These are phyloP conservation scores for Erannis defoliaria DNA, from an alignment of 2,888 invertebrate species.

Conservation along the genomic window DNA sequence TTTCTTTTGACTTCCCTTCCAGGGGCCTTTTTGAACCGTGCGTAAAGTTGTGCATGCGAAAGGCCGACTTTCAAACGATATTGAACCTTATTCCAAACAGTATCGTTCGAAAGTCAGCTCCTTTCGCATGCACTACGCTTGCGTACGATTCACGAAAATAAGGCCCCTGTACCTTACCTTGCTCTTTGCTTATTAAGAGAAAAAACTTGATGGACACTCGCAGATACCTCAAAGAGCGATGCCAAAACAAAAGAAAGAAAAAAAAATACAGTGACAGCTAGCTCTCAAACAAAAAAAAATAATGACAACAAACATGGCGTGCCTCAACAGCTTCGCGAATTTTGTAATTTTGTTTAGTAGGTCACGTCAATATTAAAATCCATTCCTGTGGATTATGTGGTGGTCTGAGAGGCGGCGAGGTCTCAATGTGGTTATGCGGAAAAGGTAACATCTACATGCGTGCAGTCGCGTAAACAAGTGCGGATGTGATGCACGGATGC, in stretches of 20 bases:
- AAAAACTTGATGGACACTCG: no score
- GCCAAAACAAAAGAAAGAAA: neutral
- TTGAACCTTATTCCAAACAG: no score
- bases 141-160: no score
- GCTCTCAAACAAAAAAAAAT: conserved; percentile 51
- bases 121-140: no score
- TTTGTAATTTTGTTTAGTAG: conserved; percentile 64
- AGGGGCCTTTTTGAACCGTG: no score
- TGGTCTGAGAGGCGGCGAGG: conserved; percentile 56
- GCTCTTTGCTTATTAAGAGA: no score
- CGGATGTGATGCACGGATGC: conserved; percentile 18
- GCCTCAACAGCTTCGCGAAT: conserved; percentile 61
- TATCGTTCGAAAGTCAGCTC: no score
- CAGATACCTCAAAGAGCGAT: neutral
- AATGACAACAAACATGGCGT: conserved; percentile 83
- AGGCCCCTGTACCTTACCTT: no score
- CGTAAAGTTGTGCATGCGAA: no score
- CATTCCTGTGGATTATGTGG: conserved; percentile 65
- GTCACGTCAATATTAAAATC: conserved; percentile 51
- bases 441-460: conserved; percentile 56
- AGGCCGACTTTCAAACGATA: no score
- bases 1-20: no score
- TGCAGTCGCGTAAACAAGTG: conserved; percentile 7
- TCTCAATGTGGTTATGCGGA: conserved; percentile 66
- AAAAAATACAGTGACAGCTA: neutral